Conservation (phyloP, 2,888 invertebrate species). For the Deilephila porcellus region DNA sequence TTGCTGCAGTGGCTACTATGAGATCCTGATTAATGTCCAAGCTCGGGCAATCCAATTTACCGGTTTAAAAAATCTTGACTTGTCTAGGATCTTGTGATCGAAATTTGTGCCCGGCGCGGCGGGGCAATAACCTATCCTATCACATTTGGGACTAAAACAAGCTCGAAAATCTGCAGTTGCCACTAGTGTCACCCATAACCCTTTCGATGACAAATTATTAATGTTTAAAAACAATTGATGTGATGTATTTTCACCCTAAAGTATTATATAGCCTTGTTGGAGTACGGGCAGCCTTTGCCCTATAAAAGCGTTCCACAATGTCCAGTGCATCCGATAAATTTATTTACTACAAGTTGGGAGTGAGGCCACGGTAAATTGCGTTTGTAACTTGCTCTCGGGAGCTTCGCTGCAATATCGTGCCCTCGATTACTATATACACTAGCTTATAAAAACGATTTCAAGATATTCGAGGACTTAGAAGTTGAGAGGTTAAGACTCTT, state of each 20-base stretch:
- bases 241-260: background rate
- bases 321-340: slow-evolving; percentile 66
- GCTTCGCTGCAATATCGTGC: slow-evolving; percentile 60
- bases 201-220: background rate
- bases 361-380: slow-evolving; percentile 70
- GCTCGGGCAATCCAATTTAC: too few species aligned
- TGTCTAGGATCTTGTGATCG: too few species aligned
- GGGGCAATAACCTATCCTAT: too few species aligned
- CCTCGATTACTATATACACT: slow-evolving; percentile 45
- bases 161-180: too few species aligned
- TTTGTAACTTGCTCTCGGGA: slow-evolving; percentile 68
- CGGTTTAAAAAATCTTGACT: too few species aligned
- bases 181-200: too few species aligned
- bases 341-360: slow-evolving; percentile 71
- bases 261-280: background rate
- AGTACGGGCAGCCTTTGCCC: background rate
- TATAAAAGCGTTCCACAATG: slow-evolving; percentile 40
- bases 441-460: slow-evolving; percentile 31
- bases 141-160: too few species aligned
- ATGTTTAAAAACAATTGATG: background rate
- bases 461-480: background rate
- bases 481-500: background rate
- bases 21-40: too few species aligned
- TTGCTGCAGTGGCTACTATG: too few species aligned
- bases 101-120: too few species aligned